phyloP scores from a whole-genome alignment of 2,888 invertebrate genomes.

The Andrena fulva region DNA sequence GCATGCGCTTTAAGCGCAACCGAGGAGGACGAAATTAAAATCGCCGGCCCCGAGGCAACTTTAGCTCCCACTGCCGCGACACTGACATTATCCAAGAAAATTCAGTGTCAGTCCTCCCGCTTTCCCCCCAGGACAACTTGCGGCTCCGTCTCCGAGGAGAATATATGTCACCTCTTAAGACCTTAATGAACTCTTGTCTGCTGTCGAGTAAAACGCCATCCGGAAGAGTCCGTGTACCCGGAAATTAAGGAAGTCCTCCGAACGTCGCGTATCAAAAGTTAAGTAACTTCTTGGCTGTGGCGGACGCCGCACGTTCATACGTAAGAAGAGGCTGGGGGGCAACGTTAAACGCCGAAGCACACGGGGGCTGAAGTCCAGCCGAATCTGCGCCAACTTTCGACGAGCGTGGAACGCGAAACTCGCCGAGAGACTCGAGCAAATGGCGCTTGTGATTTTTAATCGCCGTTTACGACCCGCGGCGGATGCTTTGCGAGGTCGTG shows the following conservation, averaged over 20 bases:
- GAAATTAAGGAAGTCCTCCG: constrained; percentile 74
- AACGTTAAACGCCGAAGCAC: constrained; percentile 28
- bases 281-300: constrained; percentile 64
- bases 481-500: neutral
- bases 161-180: constrained; percentile 65
- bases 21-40: neutral
- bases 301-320: constrained; percentile 49
- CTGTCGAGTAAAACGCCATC: constrained; percentile 71
- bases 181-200: constrained; percentile 72
- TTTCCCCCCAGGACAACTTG: constrained; percentile 7
- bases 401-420: constrained; percentile 26
- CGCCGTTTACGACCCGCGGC: neutral
- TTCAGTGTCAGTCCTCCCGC: constrained; percentile 14
- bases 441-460: constrained; percentile 14
- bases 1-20: neutral
- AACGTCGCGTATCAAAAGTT: constrained; percentile 72
- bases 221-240: constrained; percentile 69
- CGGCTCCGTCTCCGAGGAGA: constrained; percentile 41
- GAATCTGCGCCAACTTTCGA: constrained; percentile 32
- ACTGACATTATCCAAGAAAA: constrained; percentile 22
- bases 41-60: neutral
- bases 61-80: neutral
- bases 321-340: constrained; percentile 14
- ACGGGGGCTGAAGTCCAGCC: constrained; percentile 28
- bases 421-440: neutral